Percentiles rank a stretch among this genome's conserved stretches.
phyloP scores from a whole-genome alignment of 2,888 invertebrate species.

The Periphyllus acericola region DNA sequence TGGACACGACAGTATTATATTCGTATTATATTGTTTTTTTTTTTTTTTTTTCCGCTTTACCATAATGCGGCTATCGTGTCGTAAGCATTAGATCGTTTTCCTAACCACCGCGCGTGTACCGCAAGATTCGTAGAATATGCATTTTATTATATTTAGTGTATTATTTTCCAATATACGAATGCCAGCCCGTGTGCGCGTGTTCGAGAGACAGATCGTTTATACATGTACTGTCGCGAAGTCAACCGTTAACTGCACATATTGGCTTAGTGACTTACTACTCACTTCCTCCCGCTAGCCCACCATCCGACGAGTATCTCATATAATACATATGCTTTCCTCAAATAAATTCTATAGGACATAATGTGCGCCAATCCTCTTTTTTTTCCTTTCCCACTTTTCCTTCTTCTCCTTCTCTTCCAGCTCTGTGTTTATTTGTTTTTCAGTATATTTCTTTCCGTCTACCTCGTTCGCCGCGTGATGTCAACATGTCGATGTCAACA shows the following conservation, averaged over 20 bases:
- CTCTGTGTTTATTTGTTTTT: background rate
- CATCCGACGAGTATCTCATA: background rate
- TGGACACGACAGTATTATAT: too few species aligned
- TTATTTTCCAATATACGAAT: background rate
- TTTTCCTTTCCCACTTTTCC: background rate
- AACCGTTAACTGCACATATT: conserved; percentile 13
- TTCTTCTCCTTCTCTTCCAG: background rate
- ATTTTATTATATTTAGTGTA: conserved; percentile 16
- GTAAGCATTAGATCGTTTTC: background rate
- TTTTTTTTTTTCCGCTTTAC: background rate
- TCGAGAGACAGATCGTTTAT: background rate
- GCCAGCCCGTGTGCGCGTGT: background rate
- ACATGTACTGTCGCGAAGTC: background rate
- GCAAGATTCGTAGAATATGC: conserved; percentile 1
- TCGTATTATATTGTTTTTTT: background rate
- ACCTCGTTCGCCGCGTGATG: too few species aligned
- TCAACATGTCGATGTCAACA: background rate
- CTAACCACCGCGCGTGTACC: background rate
- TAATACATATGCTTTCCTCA: background rate
- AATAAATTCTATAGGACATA: background rate
- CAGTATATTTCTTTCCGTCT: background rate
- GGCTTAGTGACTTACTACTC: background rate
- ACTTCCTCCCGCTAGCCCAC: background rate
- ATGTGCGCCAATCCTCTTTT: background rate
- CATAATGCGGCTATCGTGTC: background rate